phyloP scores from a whole-genome alignment of 2,888 invertebrate genomes.

The Drosophila mulleri region DNA sequence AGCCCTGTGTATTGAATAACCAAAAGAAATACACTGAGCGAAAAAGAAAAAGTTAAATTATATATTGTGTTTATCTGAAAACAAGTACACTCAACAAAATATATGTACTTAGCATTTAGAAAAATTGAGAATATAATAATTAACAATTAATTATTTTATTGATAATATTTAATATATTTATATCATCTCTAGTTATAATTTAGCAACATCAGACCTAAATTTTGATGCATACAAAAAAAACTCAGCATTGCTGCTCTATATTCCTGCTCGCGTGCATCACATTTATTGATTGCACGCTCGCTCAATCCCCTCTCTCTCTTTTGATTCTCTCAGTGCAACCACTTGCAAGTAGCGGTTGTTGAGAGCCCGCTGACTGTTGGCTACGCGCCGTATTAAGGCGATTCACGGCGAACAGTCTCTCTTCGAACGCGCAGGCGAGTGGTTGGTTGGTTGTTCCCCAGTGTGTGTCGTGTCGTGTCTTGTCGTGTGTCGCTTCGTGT shows the following conservation, averaged over 20 bases:
- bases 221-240: background rate
- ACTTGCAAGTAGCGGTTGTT: conserved; percentile 38
- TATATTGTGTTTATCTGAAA: background rate
- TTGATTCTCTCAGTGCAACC: conserved; percentile 37
- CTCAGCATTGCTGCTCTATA: background rate
- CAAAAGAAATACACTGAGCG: conserved; percentile 10
- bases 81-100: background rate
- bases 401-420: conserved; percentile 52
- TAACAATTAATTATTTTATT: background rate
- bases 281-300: conserved; percentile 1
- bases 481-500: background rate
- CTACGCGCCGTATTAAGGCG: conserved; percentile 26
- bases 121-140: background rate
- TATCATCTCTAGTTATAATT: background rate
- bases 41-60: background rate
- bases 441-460: conserved; percentile 32
- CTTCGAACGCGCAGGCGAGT: conserved; percentile 54
- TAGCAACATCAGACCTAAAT: background rate
- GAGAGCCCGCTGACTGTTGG: conserved; percentile 7
- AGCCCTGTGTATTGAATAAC: background rate
- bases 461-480: background rate
- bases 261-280: background rate
- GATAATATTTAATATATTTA: background rate
- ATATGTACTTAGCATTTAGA: background rate
- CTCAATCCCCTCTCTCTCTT: background rate